phyloP scores from a whole-genome alignment of 1,140 invertebrate species.

The Pogonomyrmex barbatus region DNA sequence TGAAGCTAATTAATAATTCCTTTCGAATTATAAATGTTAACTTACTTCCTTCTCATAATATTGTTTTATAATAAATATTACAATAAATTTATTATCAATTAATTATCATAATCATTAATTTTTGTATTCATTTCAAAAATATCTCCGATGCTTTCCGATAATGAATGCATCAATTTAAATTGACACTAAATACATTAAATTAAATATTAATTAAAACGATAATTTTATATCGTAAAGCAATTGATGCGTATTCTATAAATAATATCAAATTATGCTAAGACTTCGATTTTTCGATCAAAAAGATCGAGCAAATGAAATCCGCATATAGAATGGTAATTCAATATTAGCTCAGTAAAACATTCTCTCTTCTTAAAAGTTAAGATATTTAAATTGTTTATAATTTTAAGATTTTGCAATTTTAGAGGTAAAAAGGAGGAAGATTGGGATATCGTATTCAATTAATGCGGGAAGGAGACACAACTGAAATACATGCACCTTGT shows the following conservation, averaged over 20 bases:
- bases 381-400: neutral
- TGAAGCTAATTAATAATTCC: neutral
- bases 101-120: no score
- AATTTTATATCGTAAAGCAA: slow-evolving; percentile 8
- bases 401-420: neutral
- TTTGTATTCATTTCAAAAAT: neutral
- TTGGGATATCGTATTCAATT: neutral
- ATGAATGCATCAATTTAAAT: neutral
- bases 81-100: no score
- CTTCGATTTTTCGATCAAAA: neutral
- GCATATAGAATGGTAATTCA: neutral
- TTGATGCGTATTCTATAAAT: slow-evolving; percentile 4
- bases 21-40: neutral
- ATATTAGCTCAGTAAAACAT: neutral
- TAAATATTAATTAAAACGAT: neutral
- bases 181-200: neutral
- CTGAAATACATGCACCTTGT: neutral
- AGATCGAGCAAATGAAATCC: neutral
- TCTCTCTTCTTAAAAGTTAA: neutral
- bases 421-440: neutral
- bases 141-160: neutral
- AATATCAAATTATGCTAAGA: slow-evolving; percentile 13
- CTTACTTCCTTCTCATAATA: neutral
- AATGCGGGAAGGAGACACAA: neutral
- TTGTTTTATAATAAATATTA: neutral